Conservation (phyloP, 2,888 invertebrate genomes). For the Thumatha senex region DNA sequence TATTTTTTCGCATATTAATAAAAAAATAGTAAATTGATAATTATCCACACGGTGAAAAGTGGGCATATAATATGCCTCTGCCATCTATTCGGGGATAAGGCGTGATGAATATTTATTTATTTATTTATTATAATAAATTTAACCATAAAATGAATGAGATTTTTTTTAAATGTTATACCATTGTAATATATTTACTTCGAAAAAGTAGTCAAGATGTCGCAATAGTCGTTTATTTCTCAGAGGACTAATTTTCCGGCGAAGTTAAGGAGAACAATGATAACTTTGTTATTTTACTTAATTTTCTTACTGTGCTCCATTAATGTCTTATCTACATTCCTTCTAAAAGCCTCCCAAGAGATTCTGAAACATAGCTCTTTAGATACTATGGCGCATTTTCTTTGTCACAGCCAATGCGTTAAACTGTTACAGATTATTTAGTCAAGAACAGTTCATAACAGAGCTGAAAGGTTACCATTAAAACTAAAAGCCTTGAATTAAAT, state of each 20-base stretch:
- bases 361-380: not conserved
- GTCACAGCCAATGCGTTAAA: not conserved
- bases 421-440: not conserved
- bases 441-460: too few relatives aligned
- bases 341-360: slow-evolving; percentile 18
- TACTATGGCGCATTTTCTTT: not conserved
- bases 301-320: slow-evolving; percentile 9
- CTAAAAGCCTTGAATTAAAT: not conserved
- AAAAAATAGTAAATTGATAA: too few relatives aligned
- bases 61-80: too few relatives aligned
- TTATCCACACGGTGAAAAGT: too few relatives aligned
- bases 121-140: too few relatives aligned
- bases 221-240: slow-evolving; percentile 32
- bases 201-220: slow-evolving; percentile 20
- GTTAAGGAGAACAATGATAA: slow-evolving; percentile 23
- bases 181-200: too few relatives aligned
- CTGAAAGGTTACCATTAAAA: not conserved
- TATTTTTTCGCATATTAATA: too few relatives aligned
- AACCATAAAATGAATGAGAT: not conserved
- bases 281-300: slow-evolving; percentile 21
- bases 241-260: slow-evolving; percentile 20
- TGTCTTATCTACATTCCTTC: slow-evolving; percentile 36
- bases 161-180: not conserved
- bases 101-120: too few relatives aligned
- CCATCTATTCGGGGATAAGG: too few relatives aligned